Base-by-base conservation (phyloP, 2,888 invertebrate genomes). In the Archaeoteleia sp. region DNA sequence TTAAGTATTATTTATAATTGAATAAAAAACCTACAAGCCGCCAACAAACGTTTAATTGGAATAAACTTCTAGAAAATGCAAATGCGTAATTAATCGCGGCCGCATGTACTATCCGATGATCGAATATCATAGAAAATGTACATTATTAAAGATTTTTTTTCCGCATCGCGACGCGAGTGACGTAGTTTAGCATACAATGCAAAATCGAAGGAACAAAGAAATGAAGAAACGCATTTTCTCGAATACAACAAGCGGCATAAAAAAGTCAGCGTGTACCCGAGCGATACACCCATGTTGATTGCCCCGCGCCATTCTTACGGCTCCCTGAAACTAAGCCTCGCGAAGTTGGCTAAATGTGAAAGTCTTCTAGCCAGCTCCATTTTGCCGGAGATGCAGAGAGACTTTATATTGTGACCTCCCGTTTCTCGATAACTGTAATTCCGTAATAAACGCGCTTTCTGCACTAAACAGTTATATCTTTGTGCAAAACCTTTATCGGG, bases 291-390 rank as follows among this genome's bases (percentile, higher is more conserved):
- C 45, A 57, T 45, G 65, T 35, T 17, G 55, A 63, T 58, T 53
- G 53, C 46, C 45, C 17, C 49, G 20, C 20, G 20, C 3, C 46
- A 46, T 42, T 48, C 35, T 40, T 58, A 53, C 40, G 34, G 15
- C 35, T 32, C 46, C 15, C 49, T 66, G 48, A 58, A 53, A 60
- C 54, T 53, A 58, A 58, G 58, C 58, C 48, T 53, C 51, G 40
- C 65, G 60, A 66, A 54, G 67, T 67, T 57, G 57, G 57, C 67
- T 62, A 57, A 67, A 67, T 62, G 67, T 62, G 67, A 67, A 67
- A 67, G 67, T 67, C 61, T 10, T 27, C 57, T 13, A 17, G 49
- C 45, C 14, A 17, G 49, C 51, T 43, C 61, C 45, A 39, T 55
- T 61, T 57, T 51, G 46, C 55, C 37, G 42, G 55, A 61, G 61